A percentile compares a stretch with the other conserved stretches of the same genome.
Evolutionary conservation across 1,140 invertebrate genomes (phyloP).

Genomic region (Drosophila sucinea): DNA sequence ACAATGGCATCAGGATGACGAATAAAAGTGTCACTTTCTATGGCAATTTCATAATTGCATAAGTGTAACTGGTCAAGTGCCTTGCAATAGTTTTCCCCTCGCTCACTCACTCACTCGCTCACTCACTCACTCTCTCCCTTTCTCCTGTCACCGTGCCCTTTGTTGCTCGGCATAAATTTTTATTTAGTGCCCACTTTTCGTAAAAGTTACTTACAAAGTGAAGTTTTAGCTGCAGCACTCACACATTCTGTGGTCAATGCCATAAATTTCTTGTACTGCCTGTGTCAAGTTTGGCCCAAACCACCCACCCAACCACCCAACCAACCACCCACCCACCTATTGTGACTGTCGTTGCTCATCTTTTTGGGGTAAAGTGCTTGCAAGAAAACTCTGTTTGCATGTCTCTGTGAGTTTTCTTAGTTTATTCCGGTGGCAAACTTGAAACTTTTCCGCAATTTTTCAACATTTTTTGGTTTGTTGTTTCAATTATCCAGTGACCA

Average conservation of each 20-base stretch:
- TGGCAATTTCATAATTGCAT: conserved; percentile 82
- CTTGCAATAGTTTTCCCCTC: conserved; percentile 56
- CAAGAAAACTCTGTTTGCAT: conserved; percentile 41
- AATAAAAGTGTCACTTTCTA: conserved; percentile 82
- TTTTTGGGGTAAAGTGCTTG: conserved; percentile 50
- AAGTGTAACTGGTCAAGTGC: conserved; percentile 81
- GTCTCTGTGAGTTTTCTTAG: conserved; percentile 44
- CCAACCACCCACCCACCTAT: conserved; percentile 29
- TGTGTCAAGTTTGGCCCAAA: conserved; percentile 27
- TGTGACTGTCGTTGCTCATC: conserved; percentile 38
- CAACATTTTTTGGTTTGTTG: neutral
- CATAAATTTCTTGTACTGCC: conserved; percentile 62
- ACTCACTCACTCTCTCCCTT: no score
- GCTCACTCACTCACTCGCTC: neutral
- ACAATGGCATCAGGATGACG: conserved; percentile 70
- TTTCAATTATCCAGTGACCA: conserved; percentile 40
- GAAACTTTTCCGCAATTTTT: conserved; percentile 37
- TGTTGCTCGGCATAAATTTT: conserved; percentile 62
- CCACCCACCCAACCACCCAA: neutral
- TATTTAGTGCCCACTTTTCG: conserved; percentile 69
- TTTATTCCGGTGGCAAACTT: conserved; percentile 14
- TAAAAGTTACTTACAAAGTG: conserved; percentile 73
- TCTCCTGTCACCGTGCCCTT: neutral
- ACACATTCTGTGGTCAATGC: conserved; percentile 55
- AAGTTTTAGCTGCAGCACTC: conserved; percentile 57